Percentiles rank a stretch among this genome's conserved stretches.
Evolutionary conservation across 2,888 invertebrate species (phyloP).

Genomic region (Eutolmus rufibarbis): DNA sequence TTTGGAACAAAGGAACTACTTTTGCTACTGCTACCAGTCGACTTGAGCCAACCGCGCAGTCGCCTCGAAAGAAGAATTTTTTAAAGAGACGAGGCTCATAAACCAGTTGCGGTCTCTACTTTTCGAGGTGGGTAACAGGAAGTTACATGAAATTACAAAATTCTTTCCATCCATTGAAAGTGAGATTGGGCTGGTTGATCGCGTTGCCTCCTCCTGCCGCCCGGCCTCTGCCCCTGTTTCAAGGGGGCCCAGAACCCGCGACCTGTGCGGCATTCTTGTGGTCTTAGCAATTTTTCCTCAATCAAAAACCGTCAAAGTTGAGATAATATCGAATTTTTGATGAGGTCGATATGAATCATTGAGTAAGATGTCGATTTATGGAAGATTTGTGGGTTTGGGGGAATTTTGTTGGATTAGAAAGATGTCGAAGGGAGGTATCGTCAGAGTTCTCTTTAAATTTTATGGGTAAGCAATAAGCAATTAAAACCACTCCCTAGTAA

Average conservation of each 20-base stretch:
- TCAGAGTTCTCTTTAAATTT: neutral
- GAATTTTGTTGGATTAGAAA: neutral
- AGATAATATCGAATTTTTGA: neutral
- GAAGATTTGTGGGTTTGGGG: neutral
- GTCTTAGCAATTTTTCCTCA: neutral
- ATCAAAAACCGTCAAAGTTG: neutral
- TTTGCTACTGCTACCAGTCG: neutral
- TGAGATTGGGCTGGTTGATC: neutral
- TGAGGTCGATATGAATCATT: neutral
- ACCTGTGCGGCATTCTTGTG: neutral
- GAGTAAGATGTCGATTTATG: neutral
- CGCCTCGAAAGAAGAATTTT: neutral
- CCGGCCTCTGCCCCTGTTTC: neutral
- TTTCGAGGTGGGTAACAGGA: constrained; percentile 5
- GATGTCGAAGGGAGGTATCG: neutral
- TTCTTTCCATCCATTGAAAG: constrained; percentile 17
- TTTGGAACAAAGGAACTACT: constrained; percentile 17
- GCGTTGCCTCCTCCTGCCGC: neutral
- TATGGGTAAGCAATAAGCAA: neutral
- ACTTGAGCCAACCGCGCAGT: neutral
- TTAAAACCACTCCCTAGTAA: neutral
- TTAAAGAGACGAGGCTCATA: constrained; percentile 8
- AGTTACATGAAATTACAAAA: constrained; percentile 38
- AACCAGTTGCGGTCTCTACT: constrained; percentile 10
- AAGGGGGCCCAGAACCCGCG: neutral